Base-by-base conservation (phyloP, 2,797 vertebrate genomes). In the Menidia menidia region DNA sequence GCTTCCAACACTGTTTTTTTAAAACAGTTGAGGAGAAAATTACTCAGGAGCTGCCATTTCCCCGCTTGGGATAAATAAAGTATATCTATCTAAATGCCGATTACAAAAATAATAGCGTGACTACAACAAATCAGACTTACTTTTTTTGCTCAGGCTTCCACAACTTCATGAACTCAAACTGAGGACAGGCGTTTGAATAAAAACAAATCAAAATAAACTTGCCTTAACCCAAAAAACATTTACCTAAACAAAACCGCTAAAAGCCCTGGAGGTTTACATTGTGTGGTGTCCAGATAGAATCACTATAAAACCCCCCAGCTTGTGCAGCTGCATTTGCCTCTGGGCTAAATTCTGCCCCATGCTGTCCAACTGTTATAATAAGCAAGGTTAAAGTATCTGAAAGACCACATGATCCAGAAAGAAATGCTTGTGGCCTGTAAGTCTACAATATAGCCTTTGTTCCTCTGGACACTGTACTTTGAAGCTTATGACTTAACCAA, bases 371-470 rank as follows among this genome's bases (percentile, higher is more conserved):
- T 58, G 55, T 69, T 50, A 69, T 45, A 79, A 83, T 59, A 56
- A 80, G 66, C 15, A 45, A 35, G 12, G 31, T 48, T 48, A 1
- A 58, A 75, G 67, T 55, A 74, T 83, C 59, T 50, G 63, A 62
- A 76, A 61, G 59, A 81, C 59, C 84, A 71, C 57, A 63, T 86
- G 83, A 89, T 84, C 78, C 44, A 19, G n/a, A 44, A 25, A 25
- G 67, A 50, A 64, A 77, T 71, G 52, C 78, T 81, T 33, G 35
- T 52, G 41, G 19, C 64, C 67, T 65, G 19, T 64, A 74, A 73
- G 75, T 43, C 54, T 44, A 90, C 85, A 90, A 88, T 81, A 84
- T 67, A 71, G 71, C 67, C 83, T 77, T 83, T 91, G 87, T 89
- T 81, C 47, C 33, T 25, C 35, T 55, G 59, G 67, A 78, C 75